A percentile compares a stretch with the other conserved stretches of the same genome.
These are phyloP conservation scores for Hippocampus barbouri DNA, from an alignment of 2,113 vertebrate genomes.

Conservation along the genomic window DNA sequence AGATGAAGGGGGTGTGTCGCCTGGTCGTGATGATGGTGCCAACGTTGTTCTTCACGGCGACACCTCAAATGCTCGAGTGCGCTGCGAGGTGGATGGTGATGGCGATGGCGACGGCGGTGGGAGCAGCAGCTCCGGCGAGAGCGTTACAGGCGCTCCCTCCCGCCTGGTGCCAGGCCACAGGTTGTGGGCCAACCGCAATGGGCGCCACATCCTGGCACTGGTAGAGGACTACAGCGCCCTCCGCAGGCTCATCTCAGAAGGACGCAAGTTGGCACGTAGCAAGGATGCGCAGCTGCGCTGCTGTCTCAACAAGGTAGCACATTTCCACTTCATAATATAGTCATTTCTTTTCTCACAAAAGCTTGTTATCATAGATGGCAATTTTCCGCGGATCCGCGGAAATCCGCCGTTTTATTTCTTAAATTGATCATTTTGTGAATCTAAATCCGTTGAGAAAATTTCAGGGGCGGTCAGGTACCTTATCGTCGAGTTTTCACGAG, in stretches of 20 bases:
- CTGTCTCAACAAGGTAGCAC: conserved; percentile 24
- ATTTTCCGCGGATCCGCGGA: too few species aligned
- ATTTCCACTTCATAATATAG: too few species aligned
- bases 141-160: conserved; percentile 50
- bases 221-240: conserved; percentile 85
- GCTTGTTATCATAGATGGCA: too few species aligned
- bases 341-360: too few species aligned
- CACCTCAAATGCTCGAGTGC: conserved; percentile 24
- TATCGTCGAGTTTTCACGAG: too few species aligned
- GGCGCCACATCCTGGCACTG: conserved; percentile 81
- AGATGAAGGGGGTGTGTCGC: conserved; percentile 67
- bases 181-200: conserved; percentile 79
- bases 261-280: conserved; percentile 69
- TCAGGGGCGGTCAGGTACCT: too few species aligned
- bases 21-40: conserved; percentile 42
- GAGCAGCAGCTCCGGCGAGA: conserved; percentile 68
- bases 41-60: conserved; percentile 41
- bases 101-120: conserved; percentile 18
- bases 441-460: too few species aligned
- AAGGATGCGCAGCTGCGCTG: conserved; percentile 75
- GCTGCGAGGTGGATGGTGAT: conserved; percentile 45
- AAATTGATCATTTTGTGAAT: too few species aligned
- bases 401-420: too few species aligned
- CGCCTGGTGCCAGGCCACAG: conserved; percentile 73
- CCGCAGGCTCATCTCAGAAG: conserved; percentile 80